phyloP scores from a whole-genome alignment of 2,888 invertebrate species.

The Eudasyphora cyanicolor region DNA sequence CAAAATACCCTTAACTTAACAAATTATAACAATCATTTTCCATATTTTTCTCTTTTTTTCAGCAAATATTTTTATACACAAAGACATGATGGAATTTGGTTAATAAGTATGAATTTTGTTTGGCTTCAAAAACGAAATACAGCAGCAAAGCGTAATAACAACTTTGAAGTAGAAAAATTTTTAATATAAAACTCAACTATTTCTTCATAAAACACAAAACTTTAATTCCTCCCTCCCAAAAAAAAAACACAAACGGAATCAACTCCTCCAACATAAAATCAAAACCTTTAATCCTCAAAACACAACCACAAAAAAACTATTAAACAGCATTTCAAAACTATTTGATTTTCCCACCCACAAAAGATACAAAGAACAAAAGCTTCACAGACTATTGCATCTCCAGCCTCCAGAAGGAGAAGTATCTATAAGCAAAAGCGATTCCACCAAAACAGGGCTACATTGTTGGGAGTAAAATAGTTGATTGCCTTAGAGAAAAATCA shows the following conservation, averaged over 20 bases:
- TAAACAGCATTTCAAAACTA: constrained; percentile 4
- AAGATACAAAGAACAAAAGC: background rate
- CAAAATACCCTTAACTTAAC: no score
- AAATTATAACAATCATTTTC: background rate
- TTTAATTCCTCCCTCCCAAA: constrained; percentile 24
- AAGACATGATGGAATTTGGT: constrained; percentile 79
- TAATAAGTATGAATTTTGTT: constrained; percentile 68
- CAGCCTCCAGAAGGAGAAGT: background rate
- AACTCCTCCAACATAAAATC: background rate
- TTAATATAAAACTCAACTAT: constrained; percentile 40
- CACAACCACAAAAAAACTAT: background rate
- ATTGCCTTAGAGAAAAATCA: constrained; percentile 37
- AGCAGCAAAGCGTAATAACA: constrained; percentile 30
- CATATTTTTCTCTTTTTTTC: constrained; percentile 54
- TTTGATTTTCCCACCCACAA: constrained; percentile 9
- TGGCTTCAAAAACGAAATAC: constrained; percentile 22
- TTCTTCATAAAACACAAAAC: constrained; percentile 34
- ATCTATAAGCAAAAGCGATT: background rate
- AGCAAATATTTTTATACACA: constrained; percentile 77
- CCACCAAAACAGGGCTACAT: background rate
- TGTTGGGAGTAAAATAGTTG: background rate
- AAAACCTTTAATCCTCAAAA: constrained; percentile 8
- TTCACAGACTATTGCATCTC: background rate
- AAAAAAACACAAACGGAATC: constrained; percentile 8
- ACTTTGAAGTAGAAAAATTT: constrained; percentile 47